Percentiles rank a stretch among this genome's conserved stretches.
These are phyloP conservation scores for Molossus molossus DNA, from an alignment of 2,797 vertebrate genomes.

Conservation along the genomic window DNA sequence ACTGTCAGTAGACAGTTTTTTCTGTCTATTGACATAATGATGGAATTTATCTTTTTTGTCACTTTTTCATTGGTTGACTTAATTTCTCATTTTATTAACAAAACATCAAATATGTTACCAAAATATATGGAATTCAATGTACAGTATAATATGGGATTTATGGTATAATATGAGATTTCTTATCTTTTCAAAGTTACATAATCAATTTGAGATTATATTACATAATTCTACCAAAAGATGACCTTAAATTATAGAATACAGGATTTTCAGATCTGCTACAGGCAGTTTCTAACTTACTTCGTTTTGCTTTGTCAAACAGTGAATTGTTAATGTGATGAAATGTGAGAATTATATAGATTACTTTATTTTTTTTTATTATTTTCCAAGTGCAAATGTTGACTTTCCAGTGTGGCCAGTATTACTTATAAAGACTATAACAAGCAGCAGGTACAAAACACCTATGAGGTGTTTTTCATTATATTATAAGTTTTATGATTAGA, in stretches of 20 bases:
- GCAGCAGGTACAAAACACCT: slow-evolving; percentile 1
- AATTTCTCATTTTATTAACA: slow-evolving; percentile 55
- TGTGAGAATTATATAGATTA: slow-evolving; percentile 44
- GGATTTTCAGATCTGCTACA: slow-evolving; percentile 48
- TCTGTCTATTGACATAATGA: slow-evolving; percentile 49
- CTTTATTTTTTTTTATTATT: slow-evolving; percentile 46
- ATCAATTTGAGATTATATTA: slow-evolving; percentile 38
- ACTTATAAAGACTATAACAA: slow-evolving; percentile 61
- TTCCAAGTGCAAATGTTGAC: slow-evolving; percentile 64
- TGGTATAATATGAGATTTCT: background rate
- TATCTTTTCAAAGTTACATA: slow-evolving; percentile 60
- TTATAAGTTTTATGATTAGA: background rate
- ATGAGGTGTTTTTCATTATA: slow-evolving; percentile 26
- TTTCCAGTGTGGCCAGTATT: slow-evolving; percentile 52
- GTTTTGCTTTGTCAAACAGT: slow-evolving; percentile 67
- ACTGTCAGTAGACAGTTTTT: background rate
- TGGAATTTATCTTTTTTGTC: slow-evolving; percentile 12
- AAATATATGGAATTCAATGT: slow-evolving; percentile 51
- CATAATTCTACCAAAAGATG: slow-evolving; percentile 55
- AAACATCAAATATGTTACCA: slow-evolving; percentile 54
- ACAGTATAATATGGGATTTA: slow-evolving; percentile 2
- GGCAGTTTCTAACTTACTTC: slow-evolving; percentile 54
- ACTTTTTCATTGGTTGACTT: slow-evolving; percentile 55
- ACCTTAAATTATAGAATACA: slow-evolving; percentile 38
- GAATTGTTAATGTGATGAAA: slow-evolving; percentile 60